Conservation (phyloP, 2,797 vertebrate genomes). For the Urosaurus nigricauda region DNA sequence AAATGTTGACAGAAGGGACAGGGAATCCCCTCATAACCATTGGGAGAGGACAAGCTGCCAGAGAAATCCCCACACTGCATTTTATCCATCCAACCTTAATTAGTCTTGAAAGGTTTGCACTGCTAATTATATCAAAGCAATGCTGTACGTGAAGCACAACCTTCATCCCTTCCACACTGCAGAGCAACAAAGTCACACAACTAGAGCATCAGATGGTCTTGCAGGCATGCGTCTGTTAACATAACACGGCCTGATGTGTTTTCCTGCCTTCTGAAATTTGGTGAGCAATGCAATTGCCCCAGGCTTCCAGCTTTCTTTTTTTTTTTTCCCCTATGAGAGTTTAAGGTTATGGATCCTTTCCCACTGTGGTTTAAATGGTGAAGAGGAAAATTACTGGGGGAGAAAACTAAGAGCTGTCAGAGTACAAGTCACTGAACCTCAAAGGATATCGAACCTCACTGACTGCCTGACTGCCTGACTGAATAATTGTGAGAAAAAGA, state of each 20-base stretch:
- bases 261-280: slow-evolving; percentile 33
- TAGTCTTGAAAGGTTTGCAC: slow-evolving; percentile 72
- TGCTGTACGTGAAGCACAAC: slow-evolving; percentile 48
- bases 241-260: slow-evolving; percentile 23
- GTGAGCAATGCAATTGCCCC: slow-evolving; percentile 41
- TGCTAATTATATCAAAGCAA: slow-evolving; percentile 66
- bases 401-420: slow-evolving; percentile 62
- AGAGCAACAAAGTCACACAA: slow-evolving; percentile 26
- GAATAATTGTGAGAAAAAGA: slow-evolving; percentile 41
- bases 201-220: slow-evolving; percentile 47
- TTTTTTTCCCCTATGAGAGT: slow-evolving; percentile 49
- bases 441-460: background rate
- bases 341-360: slow-evolving; percentile 59
- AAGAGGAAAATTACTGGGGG: slow-evolving; percentile 57
- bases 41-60: slow-evolving; percentile 70
- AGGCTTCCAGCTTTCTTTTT: slow-evolving; percentile 32
- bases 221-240: slow-evolving; percentile 26
- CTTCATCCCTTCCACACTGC: slow-evolving; percentile 38
- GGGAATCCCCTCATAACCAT: slow-evolving; percentile 64
- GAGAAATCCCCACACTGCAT: slow-evolving; percentile 70
- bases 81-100: slow-evolving; percentile 70
- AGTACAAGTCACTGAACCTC: slow-evolving; percentile 56
- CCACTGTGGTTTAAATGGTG: slow-evolving; percentile 57
- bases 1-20: slow-evolving; percentile 64
- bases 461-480: slow-evolving; percentile 50